Percentiles rank a stretch among this genome's conserved stretches.
Conservation (phyloP, 1,140 invertebrate genomes). For the Diachasma alloeum region DNA sequence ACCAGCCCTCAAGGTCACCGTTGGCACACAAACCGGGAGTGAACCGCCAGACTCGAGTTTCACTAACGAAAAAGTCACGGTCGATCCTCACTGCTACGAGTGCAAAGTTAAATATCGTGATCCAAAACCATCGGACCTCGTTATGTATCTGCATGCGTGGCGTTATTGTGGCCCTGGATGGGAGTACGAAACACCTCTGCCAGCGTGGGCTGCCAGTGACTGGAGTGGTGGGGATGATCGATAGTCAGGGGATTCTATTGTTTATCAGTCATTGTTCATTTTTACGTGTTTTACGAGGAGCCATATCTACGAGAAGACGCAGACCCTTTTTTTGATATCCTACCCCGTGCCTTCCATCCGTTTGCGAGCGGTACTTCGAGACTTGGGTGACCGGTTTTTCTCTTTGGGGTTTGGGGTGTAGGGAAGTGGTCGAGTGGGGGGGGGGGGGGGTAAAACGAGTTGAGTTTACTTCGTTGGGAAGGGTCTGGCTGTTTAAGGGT, state of each 20-base stretch:
- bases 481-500: no score
- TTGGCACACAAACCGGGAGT: slow-evolving; percentile 83
- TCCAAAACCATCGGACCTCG: slow-evolving; percentile 86
- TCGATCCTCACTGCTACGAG: slow-evolving; percentile 90
- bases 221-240: slow-evolving; percentile 70
- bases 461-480: no score
- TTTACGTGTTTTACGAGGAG: slow-evolving; percentile 20
- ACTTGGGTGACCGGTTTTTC: background rate
- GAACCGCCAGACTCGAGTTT: slow-evolving; percentile 75
- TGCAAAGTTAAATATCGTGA: slow-evolving; percentile 91
- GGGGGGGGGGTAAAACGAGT: no score
- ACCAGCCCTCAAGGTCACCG: slow-evolving; percentile 67
- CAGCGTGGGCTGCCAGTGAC: slow-evolving; percentile 85
- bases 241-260: slow-evolving; percentile 47
- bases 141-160: slow-evolving; percentile 96
- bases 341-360: slow-evolving; percentile 63
- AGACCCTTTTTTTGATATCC: slow-evolving; percentile 56
- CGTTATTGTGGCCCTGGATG: slow-evolving; percentile 91
- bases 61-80: slow-evolving; percentile 78
- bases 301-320: slow-evolving; percentile 18
- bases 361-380: background rate
- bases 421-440: no score
- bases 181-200: slow-evolving; percentile 88
- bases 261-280: background rate
- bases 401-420: background rate